Base-by-base conservation (phyloP, 2,888 invertebrate genomes). In the Apodemia mormo region DNA sequence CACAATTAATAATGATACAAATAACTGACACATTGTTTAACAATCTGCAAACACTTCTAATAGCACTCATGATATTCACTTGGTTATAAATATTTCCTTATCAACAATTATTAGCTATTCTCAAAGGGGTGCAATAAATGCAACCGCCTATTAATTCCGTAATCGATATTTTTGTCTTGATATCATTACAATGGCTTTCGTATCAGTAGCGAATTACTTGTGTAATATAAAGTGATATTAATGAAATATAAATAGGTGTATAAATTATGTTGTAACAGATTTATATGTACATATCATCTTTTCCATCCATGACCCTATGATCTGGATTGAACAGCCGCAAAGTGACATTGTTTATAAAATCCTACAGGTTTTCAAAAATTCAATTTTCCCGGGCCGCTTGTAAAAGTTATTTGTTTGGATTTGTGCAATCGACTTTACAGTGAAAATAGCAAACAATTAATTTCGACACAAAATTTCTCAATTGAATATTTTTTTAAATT, bases 341-440 rank as follows among this genome's bases (percentile, higher is more conserved):
- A 40, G 5, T 37, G 0, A 37, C 37, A 22, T 22, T 22, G 22
- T 0, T 22, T 22, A 22, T 22, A 22, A 22, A 22, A 22, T 22
- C 22, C 22, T 22, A 22, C 22, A 22, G 22, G 22, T n/a, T 74
- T 76, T 80, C 77, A 76, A 79, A 79, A 80, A 80, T 78, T 79
- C 79, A 79, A 79, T 80, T 80, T 81, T 79, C 73, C 66, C 70
- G 68, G 65, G 66, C 72, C 70, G 71, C 71, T 65, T 71, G 75
- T 67, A 64, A 65, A 67, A 72, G 65, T 68, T 70, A 69, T 72
- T 73, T 68, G 71, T 71, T 70, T 73, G 74, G 76, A 74, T 79
- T 77, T 76, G 67, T 66, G 68, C 71, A 75, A 76, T 74, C 73
- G 73, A 71, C 75, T 76, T 54, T 29, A 43, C 66, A 12, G 45